Evolutionary conservation across 2,888 invertebrate genomes (phyloP).

Genomic region (Exephanes ischioxanthus): DNA sequence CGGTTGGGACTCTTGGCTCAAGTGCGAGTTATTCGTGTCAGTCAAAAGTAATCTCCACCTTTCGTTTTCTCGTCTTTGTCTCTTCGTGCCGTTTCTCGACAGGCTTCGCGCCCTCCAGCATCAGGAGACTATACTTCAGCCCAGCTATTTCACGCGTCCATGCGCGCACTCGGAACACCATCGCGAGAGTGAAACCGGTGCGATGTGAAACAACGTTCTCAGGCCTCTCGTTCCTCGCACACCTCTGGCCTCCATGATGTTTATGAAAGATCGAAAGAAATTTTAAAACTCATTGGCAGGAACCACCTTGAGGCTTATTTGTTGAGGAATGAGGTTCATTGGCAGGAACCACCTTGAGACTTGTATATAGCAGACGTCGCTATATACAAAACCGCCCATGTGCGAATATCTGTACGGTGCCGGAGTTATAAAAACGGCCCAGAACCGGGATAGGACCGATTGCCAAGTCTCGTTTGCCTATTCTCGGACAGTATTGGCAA

Average conservation of each 20-base stretch:
- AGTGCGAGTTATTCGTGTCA: slow-evolving; percentile 20
- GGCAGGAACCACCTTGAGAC: no score
- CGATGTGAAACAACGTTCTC: slow-evolving; percentile 44
- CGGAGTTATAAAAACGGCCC: no score
- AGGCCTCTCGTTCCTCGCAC: slow-evolving; percentile 18
- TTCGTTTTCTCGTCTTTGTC: slow-evolving; percentile 55
- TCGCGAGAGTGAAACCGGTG: slow-evolving; percentile 56
- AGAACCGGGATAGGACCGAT: no score
- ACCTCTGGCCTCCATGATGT: slow-evolving; percentile 24
- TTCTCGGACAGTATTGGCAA: no score
- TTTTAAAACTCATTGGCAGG: slow-evolving; percentile 23
- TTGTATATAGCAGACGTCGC: no score
- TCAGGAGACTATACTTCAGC: slow-evolving; percentile 18
- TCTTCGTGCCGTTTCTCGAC: slow-evolving; percentile 44
- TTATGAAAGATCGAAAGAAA: slow-evolving; percentile 29
- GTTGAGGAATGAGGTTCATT: background rate
- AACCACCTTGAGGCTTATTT: background rate
- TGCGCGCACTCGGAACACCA: slow-evolving; percentile 25
- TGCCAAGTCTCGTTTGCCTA: no score
- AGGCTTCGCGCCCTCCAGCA: slow-evolving; percentile 40
- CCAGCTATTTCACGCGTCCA: slow-evolving; percentile 50
- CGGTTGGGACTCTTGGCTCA: background rate
- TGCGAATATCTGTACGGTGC: no score
- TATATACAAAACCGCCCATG: no score
- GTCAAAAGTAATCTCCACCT: slow-evolving; percentile 43